phyloP scores from a whole-genome alignment of 1,140 invertebrate species.

The Venturia canescens region DNA sequence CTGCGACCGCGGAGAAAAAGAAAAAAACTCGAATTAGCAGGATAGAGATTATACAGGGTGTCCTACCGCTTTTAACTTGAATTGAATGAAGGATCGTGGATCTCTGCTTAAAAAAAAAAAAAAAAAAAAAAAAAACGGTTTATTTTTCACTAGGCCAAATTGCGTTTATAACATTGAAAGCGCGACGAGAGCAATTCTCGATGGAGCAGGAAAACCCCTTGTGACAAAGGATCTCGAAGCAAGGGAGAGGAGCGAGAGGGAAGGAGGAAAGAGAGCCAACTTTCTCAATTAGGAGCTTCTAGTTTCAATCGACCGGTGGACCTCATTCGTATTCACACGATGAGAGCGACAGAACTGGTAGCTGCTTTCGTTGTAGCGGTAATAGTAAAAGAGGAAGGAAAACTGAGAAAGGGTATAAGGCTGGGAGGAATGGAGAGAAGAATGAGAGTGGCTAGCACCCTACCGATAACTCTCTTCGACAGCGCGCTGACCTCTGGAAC shows the following conservation, averaged over 20 bases:
- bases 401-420: background rate
- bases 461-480: constrained; percentile 19
- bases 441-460: background rate
- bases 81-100: no score
- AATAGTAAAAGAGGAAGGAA: constrained; percentile 42
- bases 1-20: background rate
- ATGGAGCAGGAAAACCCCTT: constrained; percentile 14
- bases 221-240: background rate
- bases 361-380: constrained; percentile 49
- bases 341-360: constrained; percentile 36
- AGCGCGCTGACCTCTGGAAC: constrained; percentile 15
- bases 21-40: background rate
- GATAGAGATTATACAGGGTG: no score
- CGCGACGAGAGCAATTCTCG: constrained; percentile 26
- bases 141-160: no score
- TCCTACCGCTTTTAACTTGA: no score
- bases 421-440: background rate
- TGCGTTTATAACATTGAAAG: no score
- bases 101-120: no score
- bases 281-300: constrained; percentile 64
- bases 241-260: background rate
- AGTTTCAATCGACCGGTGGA: constrained; percentile 58
- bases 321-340: constrained; percentile 66
- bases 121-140: no score
- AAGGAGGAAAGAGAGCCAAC: constrained; percentile 50